Base-by-base conservation (phyloP, 2,888 invertebrate species). In the Stenoptilia bipunctidactyla region DNA sequence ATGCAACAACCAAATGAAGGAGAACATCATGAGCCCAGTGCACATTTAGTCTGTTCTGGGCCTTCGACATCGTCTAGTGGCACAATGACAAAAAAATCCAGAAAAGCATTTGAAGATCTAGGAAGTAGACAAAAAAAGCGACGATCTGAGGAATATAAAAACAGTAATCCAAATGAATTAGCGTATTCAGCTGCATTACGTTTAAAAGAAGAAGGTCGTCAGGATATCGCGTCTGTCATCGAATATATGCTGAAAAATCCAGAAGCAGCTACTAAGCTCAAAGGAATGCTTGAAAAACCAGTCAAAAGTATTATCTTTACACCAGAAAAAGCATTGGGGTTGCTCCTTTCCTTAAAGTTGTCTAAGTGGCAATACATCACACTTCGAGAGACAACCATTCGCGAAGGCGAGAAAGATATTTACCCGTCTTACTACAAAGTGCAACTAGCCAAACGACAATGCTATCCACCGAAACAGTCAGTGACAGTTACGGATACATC, bases 291-390 rank as follows among this genome's bases (percentile, higher is more conserved):
- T 27, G 35, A 35, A 15, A 46, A 40, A 38, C 39, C 44, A 42
- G 34, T 38, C 10, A 15, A 39, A 25, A 38, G 13, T 14, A 27
- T 39, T 36, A 37, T 39, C 33, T 45, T 44, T 45, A 44, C 47
- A 38, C 40, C 45, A 38, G 40, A 41, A 37, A 45, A 45, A 40
- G 45, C 45, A 15, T 38, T 48, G 14, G 45, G 42, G 20, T 42
- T 45, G 39, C 40, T 48, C 25, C 41, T 47, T 40, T 48, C 41
- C 20, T 20, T 44, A 36, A 40, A 44, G 33, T 15, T 39, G n/a
- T 33, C 39, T 15, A 42, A 45, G 35, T 45, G 38, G 43, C 44
- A 48, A 37, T 44, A 42, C 34, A 42, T 39, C 15, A 39, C 41
- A 10, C 40, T 45, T 36, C 15, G 45, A 36, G 41, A 47, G 36